Percentiles rank a stretch among this genome's conserved stretches.
Conservation (phyloP, 2,888 invertebrate genomes). For the Drosophila neonasuta region DNA sequence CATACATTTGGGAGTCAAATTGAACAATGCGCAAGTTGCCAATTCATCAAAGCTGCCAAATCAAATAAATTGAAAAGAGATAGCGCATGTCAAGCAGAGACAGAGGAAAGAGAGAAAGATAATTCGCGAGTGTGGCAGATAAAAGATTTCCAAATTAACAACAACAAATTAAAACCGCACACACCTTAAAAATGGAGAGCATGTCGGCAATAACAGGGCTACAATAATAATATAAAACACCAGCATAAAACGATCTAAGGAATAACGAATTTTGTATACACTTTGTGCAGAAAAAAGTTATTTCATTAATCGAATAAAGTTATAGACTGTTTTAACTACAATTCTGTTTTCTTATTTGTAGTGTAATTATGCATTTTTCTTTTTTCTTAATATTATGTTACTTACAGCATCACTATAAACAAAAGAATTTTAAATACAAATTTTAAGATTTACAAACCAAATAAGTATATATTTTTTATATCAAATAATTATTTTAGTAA, state of each 20-base stretch:
- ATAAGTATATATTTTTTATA: too few relatives aligned
- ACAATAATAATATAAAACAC: constrained; percentile 18
- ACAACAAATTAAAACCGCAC: constrained; percentile 39
- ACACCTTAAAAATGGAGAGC: constrained; percentile 50
- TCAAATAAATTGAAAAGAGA: neutral
- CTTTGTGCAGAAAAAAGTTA: constrained; percentile 4
- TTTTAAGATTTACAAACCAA: too few relatives aligned
- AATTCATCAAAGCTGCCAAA: neutral
- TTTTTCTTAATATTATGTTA: neutral
- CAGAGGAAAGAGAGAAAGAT: constrained; percentile 2
- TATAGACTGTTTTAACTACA: neutral
- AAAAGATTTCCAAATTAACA: constrained; percentile 42
- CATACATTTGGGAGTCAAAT: constrained; percentile 42
- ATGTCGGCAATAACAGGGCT: constrained; percentile 23
- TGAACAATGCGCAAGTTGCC: neutral
- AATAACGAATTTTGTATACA: constrained; percentile 7
- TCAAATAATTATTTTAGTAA: too few relatives aligned
- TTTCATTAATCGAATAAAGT: neutral
- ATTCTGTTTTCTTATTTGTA: neutral
- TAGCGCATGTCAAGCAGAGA: neutral
- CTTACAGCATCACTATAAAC: too few relatives aligned
- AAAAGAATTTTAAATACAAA: too few relatives aligned
- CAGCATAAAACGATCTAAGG: neutral
- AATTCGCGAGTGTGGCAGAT: constrained; percentile 26
- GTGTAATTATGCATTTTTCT: neutral